phyloP scores from a whole-genome alignment of 2,113 vertebrate genomes.

The Ptyas mucosa region DNA sequence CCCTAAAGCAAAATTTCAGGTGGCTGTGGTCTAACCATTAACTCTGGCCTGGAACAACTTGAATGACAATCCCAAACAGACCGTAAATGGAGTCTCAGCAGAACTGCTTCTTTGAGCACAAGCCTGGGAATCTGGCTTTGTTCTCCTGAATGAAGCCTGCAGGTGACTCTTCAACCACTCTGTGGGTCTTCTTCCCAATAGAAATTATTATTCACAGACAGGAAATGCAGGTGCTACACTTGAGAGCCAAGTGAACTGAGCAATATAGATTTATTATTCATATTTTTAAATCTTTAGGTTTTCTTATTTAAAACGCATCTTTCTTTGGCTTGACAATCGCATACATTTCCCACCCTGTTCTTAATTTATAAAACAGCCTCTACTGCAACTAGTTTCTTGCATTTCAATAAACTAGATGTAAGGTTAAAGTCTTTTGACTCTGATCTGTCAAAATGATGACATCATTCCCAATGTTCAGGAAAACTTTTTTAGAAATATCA shows the following conservation, averaged over 20 bases:
- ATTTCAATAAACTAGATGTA: slow-evolving; percentile 30
- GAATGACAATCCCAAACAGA: slow-evolving; percentile 65
- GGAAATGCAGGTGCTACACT: slow-evolving; percentile 63
- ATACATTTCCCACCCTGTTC: not conserved
- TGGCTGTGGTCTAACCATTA: slow-evolving; percentile 64
- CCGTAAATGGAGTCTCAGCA: slow-evolving; percentile 56
- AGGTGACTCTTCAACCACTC: slow-evolving; percentile 48
- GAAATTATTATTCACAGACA: slow-evolving; percentile 43
- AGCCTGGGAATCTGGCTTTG: slow-evolving; percentile 56
- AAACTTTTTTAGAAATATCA: not conserved
- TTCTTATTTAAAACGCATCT: slow-evolving; percentile 62
- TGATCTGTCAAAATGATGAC: slow-evolving; percentile 29
- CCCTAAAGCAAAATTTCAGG: slow-evolving; percentile 62
- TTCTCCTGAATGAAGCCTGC: slow-evolving; percentile 55
- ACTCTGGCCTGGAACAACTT: slow-evolving; percentile 55
- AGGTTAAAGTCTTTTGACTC: slow-evolving; percentile 20
- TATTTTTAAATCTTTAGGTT: slow-evolving; percentile 48
- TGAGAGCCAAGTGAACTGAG: slow-evolving; percentile 59
- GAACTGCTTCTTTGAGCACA: slow-evolving; percentile 50
- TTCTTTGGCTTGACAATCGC: slow-evolving; percentile 53
- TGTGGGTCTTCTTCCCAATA: slow-evolving; percentile 46
- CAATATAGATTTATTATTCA: slow-evolving; percentile 56
- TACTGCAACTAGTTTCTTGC: not conserved
- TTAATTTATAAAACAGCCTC: slow-evolving; percentile 21
- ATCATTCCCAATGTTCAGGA: not conserved